These are phyloP conservation scores for Enteromius argenteus DNA, from an alignment of 2,797 vertebrate genomes.

Conservation along the genomic window DNA sequence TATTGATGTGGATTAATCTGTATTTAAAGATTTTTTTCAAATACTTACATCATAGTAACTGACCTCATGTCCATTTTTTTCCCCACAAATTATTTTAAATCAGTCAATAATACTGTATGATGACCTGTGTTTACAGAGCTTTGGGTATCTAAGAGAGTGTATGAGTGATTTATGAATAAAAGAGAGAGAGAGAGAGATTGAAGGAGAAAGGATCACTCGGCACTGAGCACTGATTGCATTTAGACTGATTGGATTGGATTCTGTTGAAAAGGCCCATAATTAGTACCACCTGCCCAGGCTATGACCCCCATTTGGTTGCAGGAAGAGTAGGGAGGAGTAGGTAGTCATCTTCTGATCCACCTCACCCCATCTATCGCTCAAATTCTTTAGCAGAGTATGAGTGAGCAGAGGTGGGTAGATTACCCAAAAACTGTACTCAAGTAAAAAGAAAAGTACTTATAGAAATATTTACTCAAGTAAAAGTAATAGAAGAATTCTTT, in stretches of 20 bases:
- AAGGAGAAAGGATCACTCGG: conserved; percentile 36
- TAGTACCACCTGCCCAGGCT: conserved; percentile 65
- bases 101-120: not conserved
- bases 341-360: not conserved
- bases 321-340: conserved; percentile 1
- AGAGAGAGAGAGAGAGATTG: not conserved
- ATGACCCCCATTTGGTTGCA: conserved; percentile 59
- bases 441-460: no score
- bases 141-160: conserved; percentile 29
- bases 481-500: no score
- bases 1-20: not conserved
- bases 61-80: not conserved
- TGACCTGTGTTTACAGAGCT: conserved; percentile 12
- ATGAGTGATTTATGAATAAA: conserved; percentile 2
- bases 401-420: no score
- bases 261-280: conserved; percentile 51
- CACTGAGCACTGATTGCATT: conserved; percentile 55
- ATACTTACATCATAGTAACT: not conserved
- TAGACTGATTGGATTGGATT: conserved; percentile 55
- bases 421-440: no score
- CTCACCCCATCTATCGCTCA: not conserved
- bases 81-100: not conserved
- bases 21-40: conserved; percentile 2
- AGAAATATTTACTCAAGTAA: no score
- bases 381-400: not conserved